phyloP scores from a whole-genome alignment of 2,888 invertebrate genomes.

The Mesorhabditis sp. region DNA sequence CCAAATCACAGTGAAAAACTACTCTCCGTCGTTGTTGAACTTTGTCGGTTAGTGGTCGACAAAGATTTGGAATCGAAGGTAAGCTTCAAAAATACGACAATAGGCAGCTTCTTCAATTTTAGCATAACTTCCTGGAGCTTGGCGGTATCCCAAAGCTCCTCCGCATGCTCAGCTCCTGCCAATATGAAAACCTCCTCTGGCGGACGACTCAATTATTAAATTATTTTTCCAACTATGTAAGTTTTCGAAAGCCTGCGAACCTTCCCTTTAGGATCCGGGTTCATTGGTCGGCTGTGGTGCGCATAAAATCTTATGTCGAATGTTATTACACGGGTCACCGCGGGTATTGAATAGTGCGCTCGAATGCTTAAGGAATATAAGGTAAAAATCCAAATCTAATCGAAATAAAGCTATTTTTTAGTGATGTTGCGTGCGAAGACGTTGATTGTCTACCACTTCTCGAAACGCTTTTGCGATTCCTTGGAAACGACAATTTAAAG shows the following conservation, averaged over 20 bases:
- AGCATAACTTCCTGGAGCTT: slow-evolving; percentile 22
- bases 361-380: slow-evolving; percentile 39
- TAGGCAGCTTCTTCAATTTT: background rate
- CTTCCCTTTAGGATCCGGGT: slow-evolving; percentile 22
- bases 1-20: slow-evolving; percentile 48
- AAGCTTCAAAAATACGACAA: background rate
- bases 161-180: slow-evolving; percentile 25
- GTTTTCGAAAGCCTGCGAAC: slow-evolving; percentile 15
- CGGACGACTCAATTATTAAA: slow-evolving; percentile 40
- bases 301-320: slow-evolving; percentile 19
- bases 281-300: slow-evolving; percentile 24
- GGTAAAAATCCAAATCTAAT: slow-evolving; percentile 9
- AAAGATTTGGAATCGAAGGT: slow-evolving; percentile 40
- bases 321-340: slow-evolving; percentile 31
- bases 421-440: slow-evolving; percentile 13
- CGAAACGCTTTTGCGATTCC: background rate
- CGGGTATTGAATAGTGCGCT: slow-evolving; percentile 35
- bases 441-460: slow-evolving; percentile 12
- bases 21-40: slow-evolving; percentile 48
- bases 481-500: slow-evolving; percentile 14
- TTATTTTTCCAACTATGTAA: slow-evolving; percentile 36
- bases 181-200: slow-evolving; percentile 44
- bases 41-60: slow-evolving; percentile 39
- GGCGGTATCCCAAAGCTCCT: slow-evolving; percentile 30
- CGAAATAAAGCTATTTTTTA: slow-evolving; percentile 14